These are phyloP conservation scores for Hormiphora californensis DNA, from an alignment of 37 sponge, comb jelly and placozoan genomes.

Conservation along the genomic window DNA sequence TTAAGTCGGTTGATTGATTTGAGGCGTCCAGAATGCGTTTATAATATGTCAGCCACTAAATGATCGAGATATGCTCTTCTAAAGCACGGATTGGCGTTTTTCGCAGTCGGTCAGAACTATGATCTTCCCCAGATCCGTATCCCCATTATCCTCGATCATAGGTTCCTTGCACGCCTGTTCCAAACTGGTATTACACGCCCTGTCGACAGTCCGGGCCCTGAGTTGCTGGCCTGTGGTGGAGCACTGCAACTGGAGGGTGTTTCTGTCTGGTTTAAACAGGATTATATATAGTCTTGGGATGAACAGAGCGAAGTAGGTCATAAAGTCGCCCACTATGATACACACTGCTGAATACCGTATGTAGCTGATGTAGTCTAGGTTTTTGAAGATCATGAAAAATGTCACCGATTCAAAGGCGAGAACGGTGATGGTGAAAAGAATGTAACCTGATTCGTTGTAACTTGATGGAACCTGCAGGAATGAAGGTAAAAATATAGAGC, in stretches of 20 bases:
- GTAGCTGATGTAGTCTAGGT: slow-evolving; percentile 49
- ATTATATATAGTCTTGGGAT: slow-evolving; percentile 33
- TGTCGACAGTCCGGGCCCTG: not conserved
- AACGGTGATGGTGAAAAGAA: slow-evolving; percentile 39
- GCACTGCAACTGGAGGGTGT: slow-evolving; percentile 46
- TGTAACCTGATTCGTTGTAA: slow-evolving; percentile 50
- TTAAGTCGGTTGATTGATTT: too few species aligned
- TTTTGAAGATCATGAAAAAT: slow-evolving; percentile 49
- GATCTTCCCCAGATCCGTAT: too few species aligned
- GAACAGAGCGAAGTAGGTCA: slow-evolving; percentile 48
- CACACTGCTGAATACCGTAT: slow-evolving; percentile 18
- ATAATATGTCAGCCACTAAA: too few species aligned
- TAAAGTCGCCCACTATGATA: slow-evolving; percentile 25
- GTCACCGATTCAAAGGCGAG: slow-evolving; percentile 17
- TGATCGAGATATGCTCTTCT: too few species aligned
- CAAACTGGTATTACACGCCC: slow-evolving; percentile 34
- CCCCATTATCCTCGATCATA: too few species aligned
- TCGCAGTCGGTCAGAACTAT: too few species aligned
- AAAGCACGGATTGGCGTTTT: too few species aligned
- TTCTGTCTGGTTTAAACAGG: slow-evolving; percentile 32
- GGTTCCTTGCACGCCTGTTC: too few species aligned
- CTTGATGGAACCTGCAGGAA: slow-evolving; percentile 23
- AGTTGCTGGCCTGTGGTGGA: slow-evolving; percentile 16
- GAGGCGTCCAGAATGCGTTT: too few species aligned
- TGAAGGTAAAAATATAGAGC: too few species aligned